Evolutionary conservation across 2,888 invertebrate genomes (phyloP).

Genomic region (Corbicula japonica): DNA sequence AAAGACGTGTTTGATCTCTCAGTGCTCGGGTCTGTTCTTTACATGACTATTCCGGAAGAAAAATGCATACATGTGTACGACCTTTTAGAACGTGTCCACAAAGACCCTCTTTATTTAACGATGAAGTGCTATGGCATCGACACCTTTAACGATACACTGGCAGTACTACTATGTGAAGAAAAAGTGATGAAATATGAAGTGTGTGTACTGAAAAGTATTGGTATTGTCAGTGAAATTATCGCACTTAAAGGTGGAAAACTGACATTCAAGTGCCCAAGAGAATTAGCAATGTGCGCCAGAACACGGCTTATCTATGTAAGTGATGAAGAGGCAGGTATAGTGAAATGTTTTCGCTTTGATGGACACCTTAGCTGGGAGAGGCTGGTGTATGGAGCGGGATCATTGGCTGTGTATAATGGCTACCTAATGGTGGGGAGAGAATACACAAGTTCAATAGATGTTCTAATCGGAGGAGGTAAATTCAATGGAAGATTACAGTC

Average conservation of each 20-base stretch:
- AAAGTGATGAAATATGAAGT: constrained; percentile 28
- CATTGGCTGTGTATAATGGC: constrained; percentile 45
- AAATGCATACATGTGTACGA: constrained; percentile 34
- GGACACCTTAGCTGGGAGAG: constrained; percentile 55
- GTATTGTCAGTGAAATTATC: constrained; percentile 44
- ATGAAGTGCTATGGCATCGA: constrained; percentile 47
- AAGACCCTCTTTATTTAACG: constrained; percentile 34
- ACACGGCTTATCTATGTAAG: constrained; percentile 55
- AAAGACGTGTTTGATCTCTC: constrained; percentile 32
- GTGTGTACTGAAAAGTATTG: constrained; percentile 38
- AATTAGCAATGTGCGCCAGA: constrained; percentile 42
- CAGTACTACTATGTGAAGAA: constrained; percentile 42
- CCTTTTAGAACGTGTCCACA: constrained; percentile 7
- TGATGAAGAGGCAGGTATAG: constrained; percentile 42
- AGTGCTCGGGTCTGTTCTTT: constrained; percentile 26
- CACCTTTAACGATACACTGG: constrained; percentile 27
- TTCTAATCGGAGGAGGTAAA: constrained; percentile 34
- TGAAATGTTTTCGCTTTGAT: constrained; percentile 54
- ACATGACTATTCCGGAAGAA: constrained; percentile 49
- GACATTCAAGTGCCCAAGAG: constrained; percentile 36
- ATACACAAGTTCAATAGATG: constrained; percentile 49
- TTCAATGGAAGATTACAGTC: constrained; percentile 51
- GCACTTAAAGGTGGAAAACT: constrained; percentile 33
- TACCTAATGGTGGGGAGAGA: constrained; percentile 40
- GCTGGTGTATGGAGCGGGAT: constrained; percentile 43